Evolutionary conservation across 2,797 vertebrate genomes (phyloP), one percentile per base, ranked within the genome.

Genomic region (Alauda arvensis): DNA sequence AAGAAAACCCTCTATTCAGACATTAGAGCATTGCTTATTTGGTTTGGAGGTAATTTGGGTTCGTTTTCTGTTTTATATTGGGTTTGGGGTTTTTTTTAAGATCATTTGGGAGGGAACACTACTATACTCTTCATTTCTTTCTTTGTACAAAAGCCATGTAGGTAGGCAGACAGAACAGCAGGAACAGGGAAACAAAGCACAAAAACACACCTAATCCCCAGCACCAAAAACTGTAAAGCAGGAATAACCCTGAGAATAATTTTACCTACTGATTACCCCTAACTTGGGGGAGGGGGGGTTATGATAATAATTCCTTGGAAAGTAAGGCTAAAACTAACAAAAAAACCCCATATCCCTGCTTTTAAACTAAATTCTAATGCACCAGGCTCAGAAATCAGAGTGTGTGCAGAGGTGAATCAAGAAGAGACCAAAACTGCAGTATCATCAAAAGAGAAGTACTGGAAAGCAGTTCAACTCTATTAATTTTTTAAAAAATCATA

Each of bases 281-380:
- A 57, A 66, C 16, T 40, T 1, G 2, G 23, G 11, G 7, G 13
- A 3, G 3, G 5, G 1, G 37, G 37, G 37, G 37, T 37, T 2
- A 31, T 17, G 31, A 43, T 34, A 49, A 55, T 60, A 51, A 39
- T 4, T 55, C 8, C 20, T 88, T 40, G 48, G 48, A 77, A 60
- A 57, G 8, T 15, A 76, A 68, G 4, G 10, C 39, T 57, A 37
- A 71, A 87, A n/a, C 42, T 31, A 25, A 28, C 19, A 29, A 29
- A 66, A 46, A 12, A 28, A 14, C 1, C 5, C 17, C 24, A 26
- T 4, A 16, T 3, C 5, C n/a, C 18, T 68, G 13, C 13, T 87
- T 61, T 79, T 75, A 71, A 63, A 83, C 10, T 12, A 62, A 89
- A 69, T 72, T 83, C 45, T 61, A 74, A 63, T 3, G 20, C 13